Evolutionary conservation across 2,113 vertebrate genomes (phyloP).

Genomic region (Mobula hypostoma): DNA sequence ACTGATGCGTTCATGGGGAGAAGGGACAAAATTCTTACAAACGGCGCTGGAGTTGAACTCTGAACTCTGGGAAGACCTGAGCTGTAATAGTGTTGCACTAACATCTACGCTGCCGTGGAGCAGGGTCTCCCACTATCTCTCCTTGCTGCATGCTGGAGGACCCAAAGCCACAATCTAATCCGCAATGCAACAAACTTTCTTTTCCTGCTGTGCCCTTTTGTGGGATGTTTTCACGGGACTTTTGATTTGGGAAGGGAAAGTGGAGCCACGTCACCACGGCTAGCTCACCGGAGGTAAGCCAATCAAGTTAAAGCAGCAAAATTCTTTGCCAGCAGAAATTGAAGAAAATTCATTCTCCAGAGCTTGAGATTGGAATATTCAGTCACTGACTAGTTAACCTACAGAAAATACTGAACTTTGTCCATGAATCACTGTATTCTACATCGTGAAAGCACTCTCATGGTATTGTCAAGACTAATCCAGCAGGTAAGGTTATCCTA

Average conservation of each 20-base stretch:
- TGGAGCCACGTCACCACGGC: not conserved
- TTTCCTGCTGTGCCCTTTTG: not conserved
- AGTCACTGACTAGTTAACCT: too few relatives aligned
- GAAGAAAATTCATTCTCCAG: not conserved
- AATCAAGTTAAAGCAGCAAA: not conserved
- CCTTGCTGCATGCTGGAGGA: not conserved
- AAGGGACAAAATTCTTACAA: too few relatives aligned
- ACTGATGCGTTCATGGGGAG: too few relatives aligned
- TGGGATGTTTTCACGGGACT: not conserved
- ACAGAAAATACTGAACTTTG: not conserved
- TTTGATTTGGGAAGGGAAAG: not conserved
- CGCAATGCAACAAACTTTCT: too few relatives aligned
- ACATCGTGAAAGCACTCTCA: not conserved
- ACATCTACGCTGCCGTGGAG: too few relatives aligned
- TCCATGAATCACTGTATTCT: not conserved
- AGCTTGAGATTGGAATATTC: too few relatives aligned
- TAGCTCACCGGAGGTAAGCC: not conserved
- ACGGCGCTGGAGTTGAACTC: too few relatives aligned
- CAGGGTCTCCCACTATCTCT: not conserved
- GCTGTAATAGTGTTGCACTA: too few relatives aligned
- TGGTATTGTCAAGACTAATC: not conserved
- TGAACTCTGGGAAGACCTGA: too few relatives aligned
- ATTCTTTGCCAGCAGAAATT: not conserved
- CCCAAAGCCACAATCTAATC: not conserved
- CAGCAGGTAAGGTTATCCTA: not conserved